Evolutionary conservation across 2,888 invertebrate species (phyloP).

Genomic region (Cantharis lateralis): DNA sequence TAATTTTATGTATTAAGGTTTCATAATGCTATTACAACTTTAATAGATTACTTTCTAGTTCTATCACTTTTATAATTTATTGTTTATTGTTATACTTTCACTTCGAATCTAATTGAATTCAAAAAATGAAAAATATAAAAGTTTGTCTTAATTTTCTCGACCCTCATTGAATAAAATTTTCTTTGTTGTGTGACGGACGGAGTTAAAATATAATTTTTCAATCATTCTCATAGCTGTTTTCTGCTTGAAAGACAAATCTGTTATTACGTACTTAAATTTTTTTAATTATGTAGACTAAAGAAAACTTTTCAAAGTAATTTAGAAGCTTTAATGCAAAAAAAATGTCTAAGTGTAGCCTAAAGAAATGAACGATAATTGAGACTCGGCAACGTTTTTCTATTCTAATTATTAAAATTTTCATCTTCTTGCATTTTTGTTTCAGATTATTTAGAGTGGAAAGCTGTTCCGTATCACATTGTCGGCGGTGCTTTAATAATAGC

Average conservation of each 20-base stretch:
- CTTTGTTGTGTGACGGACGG: not conserved
- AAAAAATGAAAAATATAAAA: not conserved
- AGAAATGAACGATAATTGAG: not conserved
- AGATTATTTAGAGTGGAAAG: constrained; percentile 54
- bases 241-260: not conserved
- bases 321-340: not conserved
- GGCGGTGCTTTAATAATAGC: constrained; percentile 63
- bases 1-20: not conserved
- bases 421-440: constrained; percentile 32
- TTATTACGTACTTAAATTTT: not conserved
- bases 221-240: not conserved
- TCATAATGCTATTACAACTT: not conserved
- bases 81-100: not conserved
- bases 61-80: not conserved
- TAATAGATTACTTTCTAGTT: not conserved
- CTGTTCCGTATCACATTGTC: constrained; percentile 61
- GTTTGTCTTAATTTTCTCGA: not conserved
- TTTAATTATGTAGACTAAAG: not conserved
- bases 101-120: too few relatives aligned
- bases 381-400: constrained; percentile 1
- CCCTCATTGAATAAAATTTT: not conserved
- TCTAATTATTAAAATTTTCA: not conserved
- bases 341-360: not conserved
- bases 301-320: not conserved
- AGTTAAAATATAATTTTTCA: not conserved